Percentiles rank a stretch among this genome's conserved stretches.
Evolutionary conservation across 2,888 invertebrate genomes (phyloP).

Genomic region (Epinotia bilunana): DNA sequence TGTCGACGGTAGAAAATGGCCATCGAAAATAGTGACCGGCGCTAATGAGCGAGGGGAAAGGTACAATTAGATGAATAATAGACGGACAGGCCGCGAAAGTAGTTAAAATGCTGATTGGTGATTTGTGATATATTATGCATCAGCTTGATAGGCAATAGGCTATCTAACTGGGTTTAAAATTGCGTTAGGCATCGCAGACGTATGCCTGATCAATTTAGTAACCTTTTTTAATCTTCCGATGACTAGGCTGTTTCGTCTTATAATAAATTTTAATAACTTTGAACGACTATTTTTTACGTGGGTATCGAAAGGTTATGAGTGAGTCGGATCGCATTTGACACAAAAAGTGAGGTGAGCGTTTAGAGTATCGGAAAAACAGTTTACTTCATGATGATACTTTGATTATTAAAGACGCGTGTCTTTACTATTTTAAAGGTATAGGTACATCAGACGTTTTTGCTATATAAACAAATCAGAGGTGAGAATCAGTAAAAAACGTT

Average conservation of each 20-base stretch:
- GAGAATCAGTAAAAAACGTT: background rate
- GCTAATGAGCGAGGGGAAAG: conserved; percentile 72
- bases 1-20: conserved; percentile 70
- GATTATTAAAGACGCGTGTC: conserved; percentile 6
- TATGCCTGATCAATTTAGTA: background rate
- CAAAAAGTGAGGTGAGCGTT: conserved; percentile 18
- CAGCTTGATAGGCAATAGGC: conserved; percentile 18
- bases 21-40: conserved; percentile 71
- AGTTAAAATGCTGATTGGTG: conserved; percentile 50
- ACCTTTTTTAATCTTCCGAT: background rate
- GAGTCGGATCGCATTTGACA: background rate
- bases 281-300: background rate
- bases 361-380: conserved; percentile 13
- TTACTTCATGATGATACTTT: conserved; percentile 3
- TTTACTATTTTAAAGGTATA: background rate
- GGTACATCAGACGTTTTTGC: background rate
- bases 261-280: conserved; percentile 9
- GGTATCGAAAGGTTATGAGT: conserved; percentile 16
- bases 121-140: conserved; percentile 39
- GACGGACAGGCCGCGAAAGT: conserved; percentile 57
- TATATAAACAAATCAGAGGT: conserved; percentile 6
- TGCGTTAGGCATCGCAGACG: background rate
- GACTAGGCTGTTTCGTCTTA: conserved; percentile 17
- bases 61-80: conserved; percentile 74
- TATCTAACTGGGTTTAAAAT: conserved; percentile 31